These are phyloP conservation scores for Drosophila fulvimacula DNA, from an alignment of 2,888 invertebrate genomes.

Conservation along the genomic window DNA sequence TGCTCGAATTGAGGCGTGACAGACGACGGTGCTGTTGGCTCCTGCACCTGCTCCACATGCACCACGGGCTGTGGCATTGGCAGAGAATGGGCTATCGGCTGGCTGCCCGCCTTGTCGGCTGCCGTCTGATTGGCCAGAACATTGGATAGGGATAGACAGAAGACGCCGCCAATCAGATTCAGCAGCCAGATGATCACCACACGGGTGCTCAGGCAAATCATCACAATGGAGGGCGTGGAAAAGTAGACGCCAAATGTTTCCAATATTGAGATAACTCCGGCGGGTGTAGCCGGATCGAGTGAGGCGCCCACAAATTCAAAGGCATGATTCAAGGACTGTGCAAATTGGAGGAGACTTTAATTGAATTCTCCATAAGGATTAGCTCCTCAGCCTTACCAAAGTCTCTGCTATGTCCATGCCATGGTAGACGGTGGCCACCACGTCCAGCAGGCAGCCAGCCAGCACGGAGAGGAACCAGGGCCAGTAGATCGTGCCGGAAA, in stretches of 20 bases:
- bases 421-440: slow-evolving; percentile 84
- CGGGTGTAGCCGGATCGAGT: slow-evolving; percentile 14
- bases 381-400: slow-evolving; percentile 71
- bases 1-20: slow-evolving; percentile 23
- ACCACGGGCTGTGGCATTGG: slow-evolving; percentile 39
- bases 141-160: slow-evolving; percentile 78
- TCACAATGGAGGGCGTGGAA: slow-evolving; percentile 84
- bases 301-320: slow-evolving; percentile 50
- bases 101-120: background rate
- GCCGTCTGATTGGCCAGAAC: slow-evolving; percentile 66
- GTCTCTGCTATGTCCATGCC: slow-evolving; percentile 83
- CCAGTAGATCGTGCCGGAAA: slow-evolving; percentile 76
- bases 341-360: background rate
- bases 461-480: slow-evolving; percentile 85
- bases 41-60: slow-evolving; percentile 15
- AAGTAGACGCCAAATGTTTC: slow-evolving; percentile 76
- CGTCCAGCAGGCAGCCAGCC: slow-evolving; percentile 83
- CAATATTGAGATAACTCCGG: slow-evolving; percentile 19
- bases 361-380: no score
- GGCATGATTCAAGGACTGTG: slow-evolving; percentile 43
- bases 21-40: slow-evolving; percentile 31
- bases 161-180: slow-evolving; percentile 84
- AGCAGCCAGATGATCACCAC: slow-evolving; percentile 85
- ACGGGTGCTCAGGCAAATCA: slow-evolving; percentile 85
- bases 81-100: slow-evolving; percentile 28